Evolutionary conservation across 2,888 invertebrate genomes (phyloP).

Genomic region (Morpho helenor): DNA sequence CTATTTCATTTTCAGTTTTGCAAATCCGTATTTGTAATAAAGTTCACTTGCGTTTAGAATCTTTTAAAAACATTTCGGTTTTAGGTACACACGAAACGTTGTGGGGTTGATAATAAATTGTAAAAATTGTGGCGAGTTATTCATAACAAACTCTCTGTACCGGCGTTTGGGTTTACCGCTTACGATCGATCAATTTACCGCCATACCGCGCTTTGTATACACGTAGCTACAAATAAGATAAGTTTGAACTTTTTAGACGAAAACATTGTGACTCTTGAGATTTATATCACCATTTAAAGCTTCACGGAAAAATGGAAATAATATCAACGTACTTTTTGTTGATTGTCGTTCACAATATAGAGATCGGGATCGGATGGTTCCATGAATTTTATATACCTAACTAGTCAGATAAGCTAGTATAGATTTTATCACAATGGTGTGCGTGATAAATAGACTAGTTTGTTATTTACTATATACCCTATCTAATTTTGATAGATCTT

Average conservation of each 20-base stretch:
- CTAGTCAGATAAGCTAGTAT: no score
- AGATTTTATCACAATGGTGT: no score
- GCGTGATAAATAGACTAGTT: no score
- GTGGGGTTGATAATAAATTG: constrained; percentile 15
- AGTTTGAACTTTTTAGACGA: background rate
- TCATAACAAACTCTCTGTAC: constrained; percentile 26
- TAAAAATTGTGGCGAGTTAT: constrained; percentile 19
- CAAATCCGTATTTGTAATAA: background rate
- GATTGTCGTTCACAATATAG: no score
- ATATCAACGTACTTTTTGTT: no score
- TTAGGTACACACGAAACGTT: background rate
- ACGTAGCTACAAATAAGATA: constrained; percentile 1
- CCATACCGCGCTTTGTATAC: constrained; percentile 11
- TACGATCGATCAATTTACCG: constrained; percentile 22
- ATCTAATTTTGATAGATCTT: no score
- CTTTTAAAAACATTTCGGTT: background rate
- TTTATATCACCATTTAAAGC: no score
- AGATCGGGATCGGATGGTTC: no score
- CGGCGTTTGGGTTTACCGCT: constrained; percentile 19
- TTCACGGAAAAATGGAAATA: no score
- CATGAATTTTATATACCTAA: no score
- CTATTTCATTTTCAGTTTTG: no score
- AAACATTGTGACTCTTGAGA: background rate
- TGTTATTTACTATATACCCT: no score
- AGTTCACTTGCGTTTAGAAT: background rate